These are phyloP conservation scores for Axis porcinus DNA, from an alignment of 2,113 vertebrate genomes.

Conservation along the genomic window DNA sequence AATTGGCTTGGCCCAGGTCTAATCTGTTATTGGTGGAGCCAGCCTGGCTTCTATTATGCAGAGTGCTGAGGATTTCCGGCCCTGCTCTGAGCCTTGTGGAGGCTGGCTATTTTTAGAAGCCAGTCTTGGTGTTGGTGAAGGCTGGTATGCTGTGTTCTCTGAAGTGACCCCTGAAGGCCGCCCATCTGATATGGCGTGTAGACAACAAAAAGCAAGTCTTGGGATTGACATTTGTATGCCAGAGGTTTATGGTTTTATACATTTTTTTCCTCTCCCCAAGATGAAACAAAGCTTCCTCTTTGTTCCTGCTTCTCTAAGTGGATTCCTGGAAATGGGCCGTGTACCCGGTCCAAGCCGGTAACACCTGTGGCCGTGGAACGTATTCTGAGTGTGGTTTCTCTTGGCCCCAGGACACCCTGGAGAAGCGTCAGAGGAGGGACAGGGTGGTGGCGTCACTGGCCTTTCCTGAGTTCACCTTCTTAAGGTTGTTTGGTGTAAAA, in stretches of 20 bases:
- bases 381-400: neutral
- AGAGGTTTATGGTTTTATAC: neutral
- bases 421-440: neutral
- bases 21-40: constrained; percentile 45
- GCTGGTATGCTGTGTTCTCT: neutral
- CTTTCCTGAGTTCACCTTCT: neutral
- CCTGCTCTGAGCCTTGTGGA: neutral
- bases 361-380: neutral
- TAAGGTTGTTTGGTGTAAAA: neutral
- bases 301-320: neutral
- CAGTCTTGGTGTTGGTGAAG: constrained; percentile 29
- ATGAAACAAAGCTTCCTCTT: constrained; percentile 35
- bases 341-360: neutral
- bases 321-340: neutral
- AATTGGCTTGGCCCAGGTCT: constrained; percentile 53
- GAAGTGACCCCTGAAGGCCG: constrained; percentile 26
- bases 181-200: neutral
- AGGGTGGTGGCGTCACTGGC: neutral
- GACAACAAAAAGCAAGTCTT: neutral
- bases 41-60: constrained; percentile 57
- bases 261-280: neutral
- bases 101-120: constrained; percentile 54
- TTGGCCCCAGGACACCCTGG: neutral
- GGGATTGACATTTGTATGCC: neutral
- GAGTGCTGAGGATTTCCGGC: constrained; percentile 10